phyloP scores from a whole-genome alignment of 2,888 invertebrate genomes.

The Catocala nupta region DNA sequence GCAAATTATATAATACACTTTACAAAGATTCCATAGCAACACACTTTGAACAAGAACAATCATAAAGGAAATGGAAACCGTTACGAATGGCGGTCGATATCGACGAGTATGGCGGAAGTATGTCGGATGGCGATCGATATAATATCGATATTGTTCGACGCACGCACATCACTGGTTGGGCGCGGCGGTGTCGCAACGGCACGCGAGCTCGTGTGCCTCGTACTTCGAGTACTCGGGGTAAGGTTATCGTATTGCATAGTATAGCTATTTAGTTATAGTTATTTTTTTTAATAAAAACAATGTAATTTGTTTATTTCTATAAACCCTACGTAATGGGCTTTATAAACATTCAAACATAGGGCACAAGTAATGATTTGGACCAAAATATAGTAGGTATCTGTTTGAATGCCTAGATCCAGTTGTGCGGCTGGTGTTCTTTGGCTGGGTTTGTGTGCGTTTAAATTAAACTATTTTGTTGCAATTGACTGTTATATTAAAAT shows the following conservation, averaged over 20 bases:
- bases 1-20: background rate
- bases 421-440: no score
- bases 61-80: conserved; percentile 54
- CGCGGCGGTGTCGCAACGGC: conserved; percentile 78
- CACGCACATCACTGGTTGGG: conserved; percentile 77
- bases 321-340: no score
- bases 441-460: no score
- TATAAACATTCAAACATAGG: no score
- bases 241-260: conserved; percentile 36
- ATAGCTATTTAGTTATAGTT: no score
- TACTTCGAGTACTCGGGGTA: conserved; percentile 28
- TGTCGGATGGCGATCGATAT: conserved; percentile 54
- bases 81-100: conserved; percentile 56
- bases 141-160: conserved; percentile 69
- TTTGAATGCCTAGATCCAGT: no score
- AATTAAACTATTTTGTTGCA: no score
- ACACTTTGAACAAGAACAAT: conserved; percentile 34
- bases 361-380: no score
- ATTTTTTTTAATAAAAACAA: no score
- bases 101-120: conserved; percentile 58
- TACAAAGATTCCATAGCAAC: conserved; percentile 11
- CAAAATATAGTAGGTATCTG: no score
- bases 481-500: no score
- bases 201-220: conserved; percentile 72
- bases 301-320: no score